phyloP scores from a whole-genome alignment of 2,888 invertebrate genomes.

The Scaptomyza cyrtandrae region DNA sequence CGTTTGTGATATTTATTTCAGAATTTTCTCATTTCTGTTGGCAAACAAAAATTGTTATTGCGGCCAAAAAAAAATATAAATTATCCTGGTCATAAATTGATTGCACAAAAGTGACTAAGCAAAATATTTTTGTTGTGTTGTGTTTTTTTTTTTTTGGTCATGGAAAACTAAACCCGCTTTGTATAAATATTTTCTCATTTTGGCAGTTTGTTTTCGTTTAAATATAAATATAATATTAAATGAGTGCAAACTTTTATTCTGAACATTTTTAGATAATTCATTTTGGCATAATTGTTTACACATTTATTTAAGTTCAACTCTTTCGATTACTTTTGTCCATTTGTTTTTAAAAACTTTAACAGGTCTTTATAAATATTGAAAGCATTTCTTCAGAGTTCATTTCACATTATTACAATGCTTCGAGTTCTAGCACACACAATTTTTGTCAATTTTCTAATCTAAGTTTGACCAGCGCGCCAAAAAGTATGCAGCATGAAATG shows the following conservation, averaged over 20 bases:
- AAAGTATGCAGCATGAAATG: conserved; percentile 24
- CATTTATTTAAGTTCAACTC: not conserved
- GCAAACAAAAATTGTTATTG: not conserved
- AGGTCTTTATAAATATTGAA: not conserved
- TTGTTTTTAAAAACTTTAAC: not conserved
- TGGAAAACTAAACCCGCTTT: not conserved
- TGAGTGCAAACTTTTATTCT: not conserved
- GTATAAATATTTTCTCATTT: not conserved
- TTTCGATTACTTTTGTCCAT: not conserved
- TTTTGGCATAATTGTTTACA: not conserved
- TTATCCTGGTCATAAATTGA: not conserved
- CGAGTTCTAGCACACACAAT: not conserved
- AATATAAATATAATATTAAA: too few relatives aligned
- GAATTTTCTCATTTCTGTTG: not conserved
- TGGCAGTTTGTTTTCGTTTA: not conserved
- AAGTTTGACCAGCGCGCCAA: conserved; percentile 29
- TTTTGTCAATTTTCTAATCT: not conserved
- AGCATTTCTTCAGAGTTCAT: not conserved
- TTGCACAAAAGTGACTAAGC: not conserved
- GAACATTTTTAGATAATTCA: not conserved
- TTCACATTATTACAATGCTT: not conserved
- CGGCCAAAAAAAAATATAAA: too few relatives aligned
- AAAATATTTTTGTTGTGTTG: not conserved
- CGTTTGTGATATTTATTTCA: not conserved
- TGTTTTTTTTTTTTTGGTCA: not conserved